A percentile compares a stretch with the other conserved stretches of the same genome.
These are phyloP conservation scores for Myanophis thanlyinensis DNA, from an alignment of 2,113 vertebrate genomes.

Conservation along the genomic window DNA sequence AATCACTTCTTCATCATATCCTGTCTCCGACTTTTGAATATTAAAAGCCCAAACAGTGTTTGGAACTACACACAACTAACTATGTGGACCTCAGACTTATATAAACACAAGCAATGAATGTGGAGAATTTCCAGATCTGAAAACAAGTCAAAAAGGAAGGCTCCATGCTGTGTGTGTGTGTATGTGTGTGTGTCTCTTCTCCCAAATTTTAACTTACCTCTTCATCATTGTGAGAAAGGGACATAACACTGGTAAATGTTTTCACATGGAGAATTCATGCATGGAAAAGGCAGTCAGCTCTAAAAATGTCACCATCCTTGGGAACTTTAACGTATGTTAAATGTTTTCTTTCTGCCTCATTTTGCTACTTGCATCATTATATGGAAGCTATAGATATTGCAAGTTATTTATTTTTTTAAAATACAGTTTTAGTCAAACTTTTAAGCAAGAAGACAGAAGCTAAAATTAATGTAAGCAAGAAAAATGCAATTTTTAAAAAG, in stretches of 20 bases:
- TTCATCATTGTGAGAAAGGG: not conserved
- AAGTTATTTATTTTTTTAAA: not conserved
- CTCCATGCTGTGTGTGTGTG: conserved; percentile 2
- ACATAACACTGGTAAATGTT: not conserved
- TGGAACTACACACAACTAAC: conserved; percentile 11
- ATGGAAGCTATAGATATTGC: not conserved
- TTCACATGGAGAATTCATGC: not conserved
- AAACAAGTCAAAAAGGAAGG: conserved; percentile 34
- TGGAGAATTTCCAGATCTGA: conserved; percentile 37
- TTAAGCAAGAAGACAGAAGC: not conserved
- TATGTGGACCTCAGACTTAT: conserved; percentile 47
- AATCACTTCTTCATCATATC: conserved; percentile 36
- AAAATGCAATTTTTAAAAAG: not conserved
- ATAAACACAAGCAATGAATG: conserved; percentile 32
- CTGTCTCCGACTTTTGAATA: conserved; percentile 25
- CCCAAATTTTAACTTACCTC: conserved; percentile 39
- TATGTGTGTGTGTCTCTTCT: conserved; percentile 26
- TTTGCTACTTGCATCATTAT: not conserved
- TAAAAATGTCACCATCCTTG: not conserved
- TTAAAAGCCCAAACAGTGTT: conserved; percentile 7
- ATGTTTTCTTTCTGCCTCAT: not conserved
- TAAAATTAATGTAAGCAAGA: not conserved
- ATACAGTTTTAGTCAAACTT: too few species aligned
- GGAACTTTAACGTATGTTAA: not conserved
- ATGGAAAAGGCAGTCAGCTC: too few species aligned